Conservation (phyloP, 2,888 invertebrate genomes). For the Drosophila niveifrons region DNA sequence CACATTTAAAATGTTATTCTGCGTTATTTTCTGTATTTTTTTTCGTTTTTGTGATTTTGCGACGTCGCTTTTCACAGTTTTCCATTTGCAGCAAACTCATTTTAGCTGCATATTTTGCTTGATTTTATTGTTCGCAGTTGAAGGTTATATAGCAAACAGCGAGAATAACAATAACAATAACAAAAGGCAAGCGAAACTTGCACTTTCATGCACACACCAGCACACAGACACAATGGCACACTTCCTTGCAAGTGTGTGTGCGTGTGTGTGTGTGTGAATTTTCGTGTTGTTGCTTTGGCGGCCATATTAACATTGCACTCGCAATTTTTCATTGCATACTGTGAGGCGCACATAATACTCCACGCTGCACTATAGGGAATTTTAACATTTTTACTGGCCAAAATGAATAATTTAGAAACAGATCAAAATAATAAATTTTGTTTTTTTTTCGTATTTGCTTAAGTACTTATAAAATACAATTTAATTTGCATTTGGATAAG, state of each 20-base stretch:
- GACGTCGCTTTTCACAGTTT: constrained; percentile 64
- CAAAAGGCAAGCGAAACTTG: constrained; percentile 66
- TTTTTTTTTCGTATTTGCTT: too few species aligned
- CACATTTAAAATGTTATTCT: constrained; percentile 62
- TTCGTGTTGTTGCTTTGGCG: constrained; percentile 59
- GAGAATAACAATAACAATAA: constrained; percentile 40
- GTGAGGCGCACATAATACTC: constrained; percentile 16
- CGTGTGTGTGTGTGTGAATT: constrained; percentile 25
- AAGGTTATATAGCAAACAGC: constrained; percentile 56
- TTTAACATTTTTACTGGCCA: too few species aligned
- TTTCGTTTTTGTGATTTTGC: too few species aligned
- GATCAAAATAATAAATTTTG: too few species aligned
- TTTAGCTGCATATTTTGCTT: constrained; percentile 66
- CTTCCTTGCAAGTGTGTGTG: constrained; percentile 22
- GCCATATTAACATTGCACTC: constrained; percentile 67
- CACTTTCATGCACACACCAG: constrained; percentile 59
- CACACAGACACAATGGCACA: constrained; percentile 38
- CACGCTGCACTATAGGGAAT: neutral
- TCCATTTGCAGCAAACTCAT: constrained; percentile 69
- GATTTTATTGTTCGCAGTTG: constrained; percentile 71
- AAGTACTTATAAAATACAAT: too few species aligned
- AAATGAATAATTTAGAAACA: too few species aligned
- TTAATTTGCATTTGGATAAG: too few species aligned
- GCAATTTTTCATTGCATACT: constrained; percentile 72
- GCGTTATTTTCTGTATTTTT: neutral